phyloP scores from a whole-genome alignment of 2,888 invertebrate species.

The Autographa pulchrina region DNA sequence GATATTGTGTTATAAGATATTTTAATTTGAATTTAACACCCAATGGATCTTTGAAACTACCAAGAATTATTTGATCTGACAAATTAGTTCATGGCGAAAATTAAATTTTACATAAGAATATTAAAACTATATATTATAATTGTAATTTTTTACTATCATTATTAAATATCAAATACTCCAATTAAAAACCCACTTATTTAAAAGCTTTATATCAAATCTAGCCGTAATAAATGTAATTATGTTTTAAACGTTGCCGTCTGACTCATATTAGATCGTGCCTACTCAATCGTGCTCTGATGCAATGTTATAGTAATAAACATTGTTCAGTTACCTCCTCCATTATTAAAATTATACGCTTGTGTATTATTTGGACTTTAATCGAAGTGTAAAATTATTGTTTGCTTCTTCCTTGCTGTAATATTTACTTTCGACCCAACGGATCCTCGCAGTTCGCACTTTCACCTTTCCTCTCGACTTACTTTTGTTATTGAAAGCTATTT shows the following conservation, averaged over 20 bases:
- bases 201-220: conserved; percentile 15
- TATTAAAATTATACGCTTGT: conserved; percentile 17
- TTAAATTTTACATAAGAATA: neutral
- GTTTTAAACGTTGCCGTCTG: conserved; percentile 28
- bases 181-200: conserved; percentile 17
- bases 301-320: conserved; percentile 31
- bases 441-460: conserved; percentile 52
- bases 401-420: conserved; percentile 30
- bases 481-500: conserved; percentile 52
- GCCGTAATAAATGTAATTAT: conserved; percentile 28
- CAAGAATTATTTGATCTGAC: neutral
- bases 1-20: neutral
- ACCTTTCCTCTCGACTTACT: conserved; percentile 49
- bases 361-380: conserved; percentile 17
- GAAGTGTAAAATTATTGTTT: conserved; percentile 22
- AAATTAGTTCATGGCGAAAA: neutral
- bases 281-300: conserved; percentile 38
- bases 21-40: neutral
- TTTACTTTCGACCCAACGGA: conserved; percentile 34
- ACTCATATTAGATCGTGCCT: conserved; percentile 44
- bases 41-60: neutral
- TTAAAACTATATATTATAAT: too few species aligned
- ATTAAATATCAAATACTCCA: neutral
- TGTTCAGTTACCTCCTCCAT: conserved; percentile 19
- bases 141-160: neutral